These are phyloP conservation scores for Anthoscopus minutus DNA, from an alignment of 2,113 vertebrate species.

Conservation along the genomic window DNA sequence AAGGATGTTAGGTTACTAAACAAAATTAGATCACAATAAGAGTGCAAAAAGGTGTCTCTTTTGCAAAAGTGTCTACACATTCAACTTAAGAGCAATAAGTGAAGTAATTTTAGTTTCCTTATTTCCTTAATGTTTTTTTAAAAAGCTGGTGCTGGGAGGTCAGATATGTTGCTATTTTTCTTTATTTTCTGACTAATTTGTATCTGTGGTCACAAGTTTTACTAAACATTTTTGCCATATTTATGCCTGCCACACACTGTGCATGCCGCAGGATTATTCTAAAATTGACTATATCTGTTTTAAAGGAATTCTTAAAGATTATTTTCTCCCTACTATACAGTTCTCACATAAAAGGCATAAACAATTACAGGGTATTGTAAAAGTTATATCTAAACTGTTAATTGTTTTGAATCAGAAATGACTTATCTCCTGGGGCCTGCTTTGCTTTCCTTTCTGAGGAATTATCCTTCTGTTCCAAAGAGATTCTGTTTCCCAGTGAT, in stretches of 20 bases:
- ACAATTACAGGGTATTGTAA: not conserved
- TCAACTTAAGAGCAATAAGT: not conserved
- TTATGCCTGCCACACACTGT: not conserved
- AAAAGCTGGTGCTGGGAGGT: not conserved
- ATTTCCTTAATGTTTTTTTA: not conserved
- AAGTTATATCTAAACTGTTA: not conserved
- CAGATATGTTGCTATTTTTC: not conserved
- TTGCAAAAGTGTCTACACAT: not conserved
- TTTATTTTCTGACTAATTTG: not conserved
- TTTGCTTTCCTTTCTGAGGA: not conserved
- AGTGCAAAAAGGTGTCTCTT: not conserved
- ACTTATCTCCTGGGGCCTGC: not conserved
- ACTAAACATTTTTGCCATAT: not conserved
- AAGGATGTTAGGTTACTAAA: not conserved
- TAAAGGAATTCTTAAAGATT: not conserved
- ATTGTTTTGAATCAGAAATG: not conserved
- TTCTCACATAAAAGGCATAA: not conserved
- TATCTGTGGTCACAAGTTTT: not conserved
- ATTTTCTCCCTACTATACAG: not conserved
- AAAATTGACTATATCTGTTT: not conserved
- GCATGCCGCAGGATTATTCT: not conserved
- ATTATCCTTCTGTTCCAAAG: not conserved
- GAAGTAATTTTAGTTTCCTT: not conserved
- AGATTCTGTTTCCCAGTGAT: not conserved
- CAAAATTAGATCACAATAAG: not conserved